Evolutionary conservation across 2,797 vertebrate genomes (phyloP), one percentile per base, ranked within the genome.

Genomic region (Atherinosoma microstoma): DNA sequence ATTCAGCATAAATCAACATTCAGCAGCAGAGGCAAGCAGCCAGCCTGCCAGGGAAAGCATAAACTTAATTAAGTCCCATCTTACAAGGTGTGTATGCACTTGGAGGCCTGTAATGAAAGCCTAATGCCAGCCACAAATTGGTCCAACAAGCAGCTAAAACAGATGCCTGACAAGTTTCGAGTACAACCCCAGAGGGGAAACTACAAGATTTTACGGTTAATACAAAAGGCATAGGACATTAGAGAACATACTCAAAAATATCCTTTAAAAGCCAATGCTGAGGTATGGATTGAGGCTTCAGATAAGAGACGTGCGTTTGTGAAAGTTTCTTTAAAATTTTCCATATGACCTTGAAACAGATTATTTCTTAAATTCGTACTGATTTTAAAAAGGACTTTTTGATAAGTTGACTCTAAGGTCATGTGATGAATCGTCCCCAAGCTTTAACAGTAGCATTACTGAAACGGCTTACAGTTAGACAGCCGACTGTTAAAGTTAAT

Each of bases 1-100:
- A 92, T 70, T 79, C 59, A 11, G 75, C 69, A 92, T 93, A 92
- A 93, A 94, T 94, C 93, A 94, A 91, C 84, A 85, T 78, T 85
- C 62, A 53, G 78, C 79, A 81, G 82, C 80, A 84, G 73, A 79
- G 86, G 89, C 78, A 80, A 73, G 78, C 75, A 75, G 78, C 70
- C 70, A 58, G 78, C 84, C 85, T 92, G 92, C 93, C 93, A 94
- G 83, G 66, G 70, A 93, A 94, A 85, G 90, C 92, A 94, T 93
- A 90, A 93, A 93, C 91, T 89, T 94, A 94, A 94, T 94, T 93
- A 94, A 93, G 83, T 92, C 85, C 83, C 83, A 87, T 90, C 90
- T 91, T 92, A 93, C 88, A 90, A 92, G 92, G 89, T 92, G 92
- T 87, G 87, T 67, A 18, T 87, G 84, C 84, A 76, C 75, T 78